Base-by-base conservation (phyloP, 2,888 invertebrate species). In the Hypolimnas misippus region DNA sequence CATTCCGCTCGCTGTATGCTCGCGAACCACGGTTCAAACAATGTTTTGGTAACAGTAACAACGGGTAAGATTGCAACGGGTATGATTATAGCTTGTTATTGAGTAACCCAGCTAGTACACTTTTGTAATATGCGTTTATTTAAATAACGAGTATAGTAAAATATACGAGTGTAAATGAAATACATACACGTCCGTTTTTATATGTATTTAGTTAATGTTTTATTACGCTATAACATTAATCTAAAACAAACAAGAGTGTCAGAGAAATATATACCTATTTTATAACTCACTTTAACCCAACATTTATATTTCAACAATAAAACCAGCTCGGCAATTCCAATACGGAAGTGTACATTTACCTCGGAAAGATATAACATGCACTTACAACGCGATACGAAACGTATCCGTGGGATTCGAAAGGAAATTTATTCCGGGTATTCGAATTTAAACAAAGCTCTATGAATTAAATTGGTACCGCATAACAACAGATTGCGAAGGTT, bases 401-500 rank as follows among this genome's bases (percentile, higher is more conserved):
- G 72, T 79, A 76, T 75, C 74, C 68, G 69, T 44, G 73, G 73
- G 71, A 75, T 82, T 78, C 74, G 67, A 74, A 75, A 72, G 73
- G 73, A 78, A 84, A 86, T 82, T 78, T 83, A 84, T 83, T 78
- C 76, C 70, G 69, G 62, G 62, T 66, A 59, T 60, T 65, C 68
- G 66, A 79, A 84, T 79, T 79, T 79, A 80, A 84, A 84, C 82
- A 83, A 84, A 83, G 81, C 82, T 76, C 72, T 74, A 77, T 73
- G 81, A 83, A 83, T 85, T 84, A 83, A 82, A 83, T 75, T 79
- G 78, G 76, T 75, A 73, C 77, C 70, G 73, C 81, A 77, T 72
- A 79, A 87, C 81, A 87, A 81, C 87, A 87, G 85, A 89, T 88
- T 86, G 85, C 75, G 71, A 75, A 76, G 78, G 82, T 79, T 74